Percentiles rank a stretch among this genome's conserved stretches.
These are phyloP conservation scores for Magallana ariakensis DNA, from an alignment of 1,140 invertebrate genomes.

Conservation along the genomic window DNA sequence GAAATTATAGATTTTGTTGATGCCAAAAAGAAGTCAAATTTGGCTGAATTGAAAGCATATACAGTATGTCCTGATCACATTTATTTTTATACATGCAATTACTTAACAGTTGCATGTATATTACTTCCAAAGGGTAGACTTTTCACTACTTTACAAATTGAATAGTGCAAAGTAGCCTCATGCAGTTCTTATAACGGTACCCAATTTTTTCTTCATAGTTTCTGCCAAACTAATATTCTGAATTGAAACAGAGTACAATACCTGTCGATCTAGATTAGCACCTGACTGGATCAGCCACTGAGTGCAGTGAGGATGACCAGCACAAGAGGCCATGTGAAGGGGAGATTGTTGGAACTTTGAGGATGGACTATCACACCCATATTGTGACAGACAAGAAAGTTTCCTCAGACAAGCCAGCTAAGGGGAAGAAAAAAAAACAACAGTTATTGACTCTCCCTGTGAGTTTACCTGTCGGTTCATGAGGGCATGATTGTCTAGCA, in stretches of 20 bases:
- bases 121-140: too few relatives aligned
- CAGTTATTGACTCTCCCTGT: neutral
- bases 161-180: too few relatives aligned
- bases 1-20: too few relatives aligned
- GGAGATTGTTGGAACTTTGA: constrained; percentile 68
- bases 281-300: constrained; percentile 73
- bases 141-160: too few relatives aligned
- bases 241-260: constrained; percentile 42
- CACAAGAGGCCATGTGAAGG: constrained; percentile 68
- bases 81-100: too few relatives aligned
- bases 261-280: constrained; percentile 64
- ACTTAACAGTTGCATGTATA: too few relatives aligned
- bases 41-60: too few relatives aligned
- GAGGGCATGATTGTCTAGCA: constrained; percentile 69
- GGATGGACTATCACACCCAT: constrained; percentile 63
- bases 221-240: too few relatives aligned
- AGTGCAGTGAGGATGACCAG: constrained; percentile 72
- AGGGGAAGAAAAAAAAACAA: constrained; percentile 53
- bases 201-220: too few relatives aligned
- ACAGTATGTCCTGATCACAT: too few relatives aligned
- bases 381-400: constrained; percentile 53
- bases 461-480: constrained; percentile 71
- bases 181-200: too few relatives aligned
- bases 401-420: constrained; percentile 76
- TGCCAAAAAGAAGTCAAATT: too few relatives aligned